These are phyloP conservation scores for Drosophila kuntzei DNA, from an alignment of 2,888 invertebrate genomes.

Conservation along the genomic window DNA sequence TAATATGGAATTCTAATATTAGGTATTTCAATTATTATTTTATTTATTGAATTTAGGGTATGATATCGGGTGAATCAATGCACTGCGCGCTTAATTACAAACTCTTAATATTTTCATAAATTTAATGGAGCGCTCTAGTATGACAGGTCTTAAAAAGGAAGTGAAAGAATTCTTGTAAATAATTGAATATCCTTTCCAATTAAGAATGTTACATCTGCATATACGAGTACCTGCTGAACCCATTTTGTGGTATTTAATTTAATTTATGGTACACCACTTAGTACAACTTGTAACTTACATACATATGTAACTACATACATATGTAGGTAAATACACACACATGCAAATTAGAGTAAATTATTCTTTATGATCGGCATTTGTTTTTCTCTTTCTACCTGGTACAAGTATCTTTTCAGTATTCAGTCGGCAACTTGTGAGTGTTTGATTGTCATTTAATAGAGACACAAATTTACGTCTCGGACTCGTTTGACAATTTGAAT, in stretches of 20 bases:
- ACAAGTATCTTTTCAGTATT: slow-evolving; percentile 16
- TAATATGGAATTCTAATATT: background rate
- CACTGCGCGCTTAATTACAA: too few species aligned
- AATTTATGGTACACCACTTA: slow-evolving; percentile 5
- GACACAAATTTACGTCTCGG: slow-evolving; percentile 63
- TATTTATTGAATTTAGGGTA: too few species aligned
- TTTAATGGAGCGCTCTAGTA: background rate
- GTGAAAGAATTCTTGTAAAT: background rate
- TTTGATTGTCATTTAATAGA: slow-evolving; percentile 67
- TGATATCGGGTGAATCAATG: too few species aligned
- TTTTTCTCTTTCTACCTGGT: slow-evolving; percentile 10
- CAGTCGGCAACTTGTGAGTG: slow-evolving; percentile 20
- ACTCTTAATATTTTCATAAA: background rate
- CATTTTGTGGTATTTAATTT: slow-evolving; percentile 7
- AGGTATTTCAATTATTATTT: too few species aligned
- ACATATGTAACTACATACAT: too few species aligned
- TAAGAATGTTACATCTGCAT: background rate
- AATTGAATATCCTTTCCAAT: background rate
- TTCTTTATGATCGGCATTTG: slow-evolving; percentile 28
- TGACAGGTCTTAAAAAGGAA: background rate
- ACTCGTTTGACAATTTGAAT: slow-evolving; percentile 71
- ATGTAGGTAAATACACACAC: background rate
- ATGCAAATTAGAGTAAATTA: slow-evolving; percentile 11
- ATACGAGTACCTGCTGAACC: background rate
- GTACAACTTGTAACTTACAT: background rate